Base-by-base conservation (phyloP, 2,113 vertebrate genomes). In the Struthio camelus region DNA sequence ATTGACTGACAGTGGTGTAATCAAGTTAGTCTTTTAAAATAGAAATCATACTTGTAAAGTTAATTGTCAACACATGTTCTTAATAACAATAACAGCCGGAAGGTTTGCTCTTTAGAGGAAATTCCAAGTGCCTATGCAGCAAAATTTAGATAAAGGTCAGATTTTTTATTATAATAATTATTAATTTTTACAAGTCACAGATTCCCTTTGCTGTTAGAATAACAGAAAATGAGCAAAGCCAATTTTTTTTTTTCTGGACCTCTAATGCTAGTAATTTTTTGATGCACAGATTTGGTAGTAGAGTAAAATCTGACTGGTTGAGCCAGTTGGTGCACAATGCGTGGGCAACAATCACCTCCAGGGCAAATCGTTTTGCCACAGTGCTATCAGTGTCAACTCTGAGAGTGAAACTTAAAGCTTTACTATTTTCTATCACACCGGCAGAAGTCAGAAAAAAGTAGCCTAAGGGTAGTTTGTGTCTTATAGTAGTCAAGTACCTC, bases 21-120 rank as follows among this genome's bases (percentile, higher is more conserved):
- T 48, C 8, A 84, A 80, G 18, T 62, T 65, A 90, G 54, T 80
- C 32, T 62, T 89, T 87, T 80, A 89, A 95, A 92, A 77, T 30
- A 87, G 86, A 93, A 95, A 91, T 67, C 88, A 61, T 42, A 82
- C 62, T 87, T 67, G 46, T 50, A 92, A 89, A 96, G 56, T 61
- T 86, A 96, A 38, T 83, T 61, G 15, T 58, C 28, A 40, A 58
- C 91, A 89, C 32, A 66, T 16, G 34, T 32, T 27, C 30, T 72
- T 72, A 73, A 65, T 54, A 92, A 65, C 25, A 89, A 30, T 24
- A 53, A 69, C 25, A 89, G 42, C 40, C 70, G 40, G 48, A 85
- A 38, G 71, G 67, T 50, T 70, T 94, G 20, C 14, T 79, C 50
- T 88, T 96, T 34, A 65, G 78, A 92, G 23, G 38, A 78, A 91